phyloP scores from a whole-genome alignment of 1,140 invertebrate species.

The Phocides pigmalion region DNA sequence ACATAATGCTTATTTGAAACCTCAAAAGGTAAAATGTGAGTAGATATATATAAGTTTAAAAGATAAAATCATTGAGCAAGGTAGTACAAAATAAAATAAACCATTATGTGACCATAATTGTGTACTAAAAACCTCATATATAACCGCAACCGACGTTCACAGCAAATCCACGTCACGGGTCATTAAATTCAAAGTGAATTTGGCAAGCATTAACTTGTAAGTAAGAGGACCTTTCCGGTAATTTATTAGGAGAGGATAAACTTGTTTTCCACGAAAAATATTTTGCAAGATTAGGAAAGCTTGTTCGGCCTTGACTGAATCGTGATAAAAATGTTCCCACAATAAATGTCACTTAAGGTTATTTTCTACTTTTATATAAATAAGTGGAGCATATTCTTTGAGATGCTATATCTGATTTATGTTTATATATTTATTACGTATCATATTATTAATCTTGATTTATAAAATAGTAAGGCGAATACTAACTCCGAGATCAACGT shows the following conservation, averaged over 20 bases:
- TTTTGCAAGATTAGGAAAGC: constrained; percentile 1
- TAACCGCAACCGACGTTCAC: not conserved
- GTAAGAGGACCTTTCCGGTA: constrained; percentile 9
- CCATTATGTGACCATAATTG: not conserved
- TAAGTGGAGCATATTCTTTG: no score
- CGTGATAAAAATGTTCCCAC: constrained; percentile 1
- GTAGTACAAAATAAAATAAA: no score
- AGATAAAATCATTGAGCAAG: no score
- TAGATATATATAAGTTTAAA: no score
- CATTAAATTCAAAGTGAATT: constrained; percentile 44
- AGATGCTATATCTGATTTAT: no score
- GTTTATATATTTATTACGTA: no score
- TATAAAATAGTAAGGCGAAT: no score
- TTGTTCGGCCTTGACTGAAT: constrained; percentile 1
- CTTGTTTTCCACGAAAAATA: constrained; percentile 10
- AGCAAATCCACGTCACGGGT: constrained; percentile 30
- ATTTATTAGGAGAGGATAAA: constrained; percentile 27
- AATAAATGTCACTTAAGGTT: not conserved
- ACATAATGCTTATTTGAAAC: no score
- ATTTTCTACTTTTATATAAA: not conserved
- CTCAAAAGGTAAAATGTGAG: no score
- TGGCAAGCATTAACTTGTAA: constrained; percentile 18
- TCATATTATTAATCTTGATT: no score
- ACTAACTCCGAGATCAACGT: no score
- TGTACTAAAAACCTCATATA: constrained; percentile 8